phyloP scores from a whole-genome alignment of 2,113 vertebrate species.

The Piaya cayana region DNA sequence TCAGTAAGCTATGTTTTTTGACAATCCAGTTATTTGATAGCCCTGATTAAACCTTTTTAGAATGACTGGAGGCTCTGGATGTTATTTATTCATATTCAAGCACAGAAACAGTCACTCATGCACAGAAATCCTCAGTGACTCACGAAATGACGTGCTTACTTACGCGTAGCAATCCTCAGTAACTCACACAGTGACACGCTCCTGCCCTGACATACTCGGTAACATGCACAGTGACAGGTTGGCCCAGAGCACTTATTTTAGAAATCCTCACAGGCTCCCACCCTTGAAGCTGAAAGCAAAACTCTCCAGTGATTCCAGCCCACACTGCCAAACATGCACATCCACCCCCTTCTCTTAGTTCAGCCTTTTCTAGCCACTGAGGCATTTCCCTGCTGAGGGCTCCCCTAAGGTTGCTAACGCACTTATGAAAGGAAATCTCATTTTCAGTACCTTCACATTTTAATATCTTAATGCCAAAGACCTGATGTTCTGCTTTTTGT shows the following conservation, averaged over 20 bases:
- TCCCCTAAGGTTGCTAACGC: neutral
- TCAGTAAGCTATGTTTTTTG: neutral
- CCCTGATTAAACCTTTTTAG: slow-evolving; percentile 60
- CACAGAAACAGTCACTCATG: slow-evolving; percentile 20
- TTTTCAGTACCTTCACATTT: slow-evolving; percentile 24
- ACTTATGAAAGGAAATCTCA: slow-evolving; percentile 8
- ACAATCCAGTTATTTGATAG: slow-evolving; percentile 50
- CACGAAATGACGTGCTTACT: neutral
- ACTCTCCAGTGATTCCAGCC: neutral
- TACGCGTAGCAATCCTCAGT: slow-evolving; percentile 23
- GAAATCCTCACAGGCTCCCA: neutral
- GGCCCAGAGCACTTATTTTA: neutral
- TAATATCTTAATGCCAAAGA: neutral
- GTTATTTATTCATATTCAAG: slow-evolving; percentile 47
- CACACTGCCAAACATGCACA: neutral
- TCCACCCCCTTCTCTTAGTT: neutral
- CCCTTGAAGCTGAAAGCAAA: neutral
- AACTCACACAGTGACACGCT: neutral
- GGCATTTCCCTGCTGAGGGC: neutral
- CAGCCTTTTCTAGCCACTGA: neutral
- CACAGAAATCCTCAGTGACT: slow-evolving; percentile 27
- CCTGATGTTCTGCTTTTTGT: neutral
- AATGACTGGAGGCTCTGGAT: slow-evolving; percentile 19
- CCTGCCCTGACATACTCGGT: neutral
- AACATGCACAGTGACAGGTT: neutral